Base-by-base conservation (phyloP, 1,140 invertebrate genomes). In the Portunus trituberculatus region DNA sequence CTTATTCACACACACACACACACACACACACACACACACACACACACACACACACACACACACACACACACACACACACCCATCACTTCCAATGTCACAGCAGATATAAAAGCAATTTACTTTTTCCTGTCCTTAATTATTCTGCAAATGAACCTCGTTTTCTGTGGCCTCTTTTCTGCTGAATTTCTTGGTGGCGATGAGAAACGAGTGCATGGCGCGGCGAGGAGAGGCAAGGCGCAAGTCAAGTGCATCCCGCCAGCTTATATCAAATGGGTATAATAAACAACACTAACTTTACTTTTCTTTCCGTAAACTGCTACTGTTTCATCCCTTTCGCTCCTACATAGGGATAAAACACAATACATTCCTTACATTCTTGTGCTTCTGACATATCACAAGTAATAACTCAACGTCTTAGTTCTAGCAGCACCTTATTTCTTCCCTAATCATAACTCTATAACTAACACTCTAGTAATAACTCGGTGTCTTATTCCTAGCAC, bases 1-100 rank as follows among this genome's bases (percentile, higher is more conserved):
- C 14, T 39, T 7, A 89, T 16, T 32, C 32, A 46, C n/a, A 39
- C 67, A 76, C 67, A 76, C 67, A n/a, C 67, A 76, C 67, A 76
- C 67, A 76, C 67, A 76, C 67, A n/a, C n/a, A 76, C 20, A 76
- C 20, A n/a, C n/a, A n/a, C 67, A 76, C 67, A 16, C 67, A n/a
- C 20, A 76, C 20, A n/a, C 67, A n/a, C n/a, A n/a, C 67, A 76
- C 67, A 76, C 67, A 76, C 67, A 76, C 67, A 76, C 67, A 76
- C 67, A 76, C 67, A 76, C 67, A 76, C 67, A 76, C 67, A 76
- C 67, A 76, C 67, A 59, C 67, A 76, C 67, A 76, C 67, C 25
- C 20, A 59, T 59, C 52, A 59, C 52, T 76, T n/a, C 6, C 4
- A n/a, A 20, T 76, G 67, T 76, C 16, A 76, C 20, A n/a, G 67